Percentiles rank a stretch among this genome's conserved stretches.
Conservation (phyloP, 2,888 invertebrate genomes). For the Eupithecia centaureata region DNA sequence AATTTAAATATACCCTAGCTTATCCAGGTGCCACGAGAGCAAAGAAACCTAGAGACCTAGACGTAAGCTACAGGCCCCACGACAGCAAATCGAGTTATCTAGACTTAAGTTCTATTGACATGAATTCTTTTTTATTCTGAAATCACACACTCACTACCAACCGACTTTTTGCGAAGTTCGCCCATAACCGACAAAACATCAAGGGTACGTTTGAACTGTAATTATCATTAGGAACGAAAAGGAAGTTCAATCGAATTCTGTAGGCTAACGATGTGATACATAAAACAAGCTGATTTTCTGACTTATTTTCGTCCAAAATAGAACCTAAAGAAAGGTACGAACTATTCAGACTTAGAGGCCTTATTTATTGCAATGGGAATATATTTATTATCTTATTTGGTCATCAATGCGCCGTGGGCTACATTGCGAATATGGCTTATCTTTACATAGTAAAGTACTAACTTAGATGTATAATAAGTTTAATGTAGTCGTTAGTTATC, state of each 20-base stretch:
- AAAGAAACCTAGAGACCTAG: too few relatives aligned
- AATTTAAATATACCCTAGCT: too few relatives aligned
- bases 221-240: constrained; percentile 1
- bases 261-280: background rate
- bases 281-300: background rate
- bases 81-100: too few relatives aligned
- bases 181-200: background rate
- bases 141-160: background rate
- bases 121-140: background rate
- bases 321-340: background rate
- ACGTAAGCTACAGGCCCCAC: too few relatives aligned
- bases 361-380: too few relatives aligned
- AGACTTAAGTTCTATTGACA: background rate
- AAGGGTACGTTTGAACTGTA: constrained; percentile 1
- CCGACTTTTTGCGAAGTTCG: background rate
- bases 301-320: background rate
- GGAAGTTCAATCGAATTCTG: background rate
- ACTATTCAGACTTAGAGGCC: too few relatives aligned
- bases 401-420: too few relatives aligned
- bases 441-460: too few relatives aligned
- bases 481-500: too few relatives aligned
- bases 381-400: background rate
- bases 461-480: too few relatives aligned
- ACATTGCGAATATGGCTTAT: too few relatives aligned
- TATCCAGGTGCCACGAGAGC: too few relatives aligned